These are phyloP conservation scores for Phocoena phocoena DNA, from an alignment of 2,113 vertebrate species.

Conservation along the genomic window DNA sequence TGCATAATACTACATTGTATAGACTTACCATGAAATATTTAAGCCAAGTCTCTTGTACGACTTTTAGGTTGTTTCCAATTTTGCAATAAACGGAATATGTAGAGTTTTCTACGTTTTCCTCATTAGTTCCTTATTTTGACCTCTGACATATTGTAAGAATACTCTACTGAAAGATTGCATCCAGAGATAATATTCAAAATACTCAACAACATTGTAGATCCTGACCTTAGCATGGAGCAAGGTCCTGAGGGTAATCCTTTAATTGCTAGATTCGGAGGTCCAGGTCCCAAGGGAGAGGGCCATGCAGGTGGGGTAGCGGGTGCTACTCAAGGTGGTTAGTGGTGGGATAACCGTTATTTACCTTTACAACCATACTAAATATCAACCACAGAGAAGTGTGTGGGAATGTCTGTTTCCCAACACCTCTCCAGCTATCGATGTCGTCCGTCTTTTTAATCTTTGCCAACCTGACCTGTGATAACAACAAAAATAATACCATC, in stretches of 20 bases:
- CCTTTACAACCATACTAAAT: background rate
- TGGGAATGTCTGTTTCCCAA: background rate
- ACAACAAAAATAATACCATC: background rate
- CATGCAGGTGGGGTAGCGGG: background rate
- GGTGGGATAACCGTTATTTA: background rate
- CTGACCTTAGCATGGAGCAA: background rate
- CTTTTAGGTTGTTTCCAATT: slow-evolving; percentile 20
- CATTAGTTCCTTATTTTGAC: background rate
- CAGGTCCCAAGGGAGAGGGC: background rate
- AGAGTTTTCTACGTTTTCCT: slow-evolving; percentile 9
- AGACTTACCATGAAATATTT: slow-evolving; percentile 6
- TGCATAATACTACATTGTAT: background rate
- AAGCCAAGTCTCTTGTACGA: background rate
- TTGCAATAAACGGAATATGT: background rate
- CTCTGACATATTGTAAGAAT: background rate
- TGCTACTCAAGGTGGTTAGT: background rate
- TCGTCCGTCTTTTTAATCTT: background rate
- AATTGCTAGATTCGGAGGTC: background rate
- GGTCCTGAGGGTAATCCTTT: background rate
- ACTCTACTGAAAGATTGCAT: background rate
- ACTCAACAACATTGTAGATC: background rate
- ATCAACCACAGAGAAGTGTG: background rate
- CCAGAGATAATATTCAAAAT: background rate
- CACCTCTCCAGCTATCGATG: background rate
- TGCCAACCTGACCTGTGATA: background rate